Conservation (phyloP, 1,140 invertebrate species). For the Agrypnia vestita region DNA sequence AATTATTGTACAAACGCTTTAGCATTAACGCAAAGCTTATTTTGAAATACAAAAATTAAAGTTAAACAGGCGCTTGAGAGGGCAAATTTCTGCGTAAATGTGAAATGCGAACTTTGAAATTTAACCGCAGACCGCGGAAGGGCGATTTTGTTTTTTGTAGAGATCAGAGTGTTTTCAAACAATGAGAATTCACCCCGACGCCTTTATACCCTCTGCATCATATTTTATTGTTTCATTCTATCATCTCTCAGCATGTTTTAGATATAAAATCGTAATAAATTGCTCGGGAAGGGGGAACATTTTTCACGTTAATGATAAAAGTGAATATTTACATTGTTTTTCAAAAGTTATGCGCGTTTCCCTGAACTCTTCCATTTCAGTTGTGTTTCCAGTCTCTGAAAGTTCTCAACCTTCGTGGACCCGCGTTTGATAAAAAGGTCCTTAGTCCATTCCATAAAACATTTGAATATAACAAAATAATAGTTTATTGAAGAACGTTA, state of each 20-base stretch:
- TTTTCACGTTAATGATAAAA: too few species aligned
- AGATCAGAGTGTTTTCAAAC: conserved; percentile 42
- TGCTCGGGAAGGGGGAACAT: background rate
- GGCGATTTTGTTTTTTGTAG: conserved; percentile 27
- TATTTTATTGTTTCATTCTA: conserved; percentile 23
- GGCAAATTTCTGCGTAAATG: conserved; percentile 13
- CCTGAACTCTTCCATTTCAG: too few species aligned
- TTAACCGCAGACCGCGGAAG: conserved; percentile 32
- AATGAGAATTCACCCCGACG: conserved; percentile 25
- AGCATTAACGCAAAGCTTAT: conserved; percentile 16
- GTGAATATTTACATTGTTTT: too few species aligned
- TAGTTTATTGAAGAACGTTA: too few species aligned
- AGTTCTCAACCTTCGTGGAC: too few species aligned
- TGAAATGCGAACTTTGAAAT: conserved; percentile 11
- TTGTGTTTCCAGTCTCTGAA: too few species aligned
- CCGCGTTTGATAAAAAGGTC: too few species aligned
- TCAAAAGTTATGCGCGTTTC: too few species aligned
- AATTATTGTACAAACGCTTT: background rate
- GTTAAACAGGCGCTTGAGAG: conserved; percentile 4
- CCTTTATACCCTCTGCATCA: conserved; percentile 23
- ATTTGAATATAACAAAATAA: too few species aligned
- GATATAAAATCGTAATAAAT: background rate
- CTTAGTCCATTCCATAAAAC: too few species aligned
- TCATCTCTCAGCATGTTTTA: background rate
- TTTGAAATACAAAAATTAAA: background rate